These are phyloP conservation scores for Idaea aversata DNA, from an alignment of 2,888 invertebrate genomes.

Conservation along the genomic window DNA sequence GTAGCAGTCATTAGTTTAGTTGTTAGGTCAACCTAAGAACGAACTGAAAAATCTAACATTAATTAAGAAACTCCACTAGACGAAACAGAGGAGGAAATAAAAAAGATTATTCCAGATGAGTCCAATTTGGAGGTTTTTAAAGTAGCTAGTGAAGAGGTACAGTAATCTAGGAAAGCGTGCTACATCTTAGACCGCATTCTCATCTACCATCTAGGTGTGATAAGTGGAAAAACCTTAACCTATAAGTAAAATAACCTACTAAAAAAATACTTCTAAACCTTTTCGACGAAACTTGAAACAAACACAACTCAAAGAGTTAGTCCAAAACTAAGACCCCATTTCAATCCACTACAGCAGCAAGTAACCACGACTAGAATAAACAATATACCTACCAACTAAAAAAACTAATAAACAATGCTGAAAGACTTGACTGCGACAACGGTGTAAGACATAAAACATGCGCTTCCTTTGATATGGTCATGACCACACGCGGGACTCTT, in stretches of 20 bases:
- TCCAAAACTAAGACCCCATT: neutral
- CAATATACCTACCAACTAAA: neutral
- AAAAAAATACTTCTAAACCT: neutral
- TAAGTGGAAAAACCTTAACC: too few relatives aligned
- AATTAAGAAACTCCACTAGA: too few relatives aligned
- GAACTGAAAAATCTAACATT: too few relatives aligned
- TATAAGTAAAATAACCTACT: neutral
- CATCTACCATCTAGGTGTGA: too few relatives aligned
- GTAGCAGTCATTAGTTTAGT: too few relatives aligned
- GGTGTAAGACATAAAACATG: neutral
- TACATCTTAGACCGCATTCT: too few relatives aligned
- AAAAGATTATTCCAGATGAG: too few relatives aligned
- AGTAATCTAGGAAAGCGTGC: too few relatives aligned
- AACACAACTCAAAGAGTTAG: neutral
- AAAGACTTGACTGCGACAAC: neutral
- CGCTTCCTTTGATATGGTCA: slow-evolving; percentile 4
- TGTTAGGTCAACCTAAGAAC: too few relatives aligned
- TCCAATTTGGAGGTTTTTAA: too few relatives aligned
- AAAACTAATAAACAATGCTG: neutral
- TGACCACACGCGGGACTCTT: slow-evolving; percentile 5
- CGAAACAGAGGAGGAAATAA: too few relatives aligned
- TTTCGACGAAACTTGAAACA: neutral
- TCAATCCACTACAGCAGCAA: neutral
- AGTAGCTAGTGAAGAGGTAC: too few relatives aligned
- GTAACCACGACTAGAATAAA: neutral